Percentiles rank a stretch among this genome's conserved stretches.
phyloP scores from a whole-genome alignment of 2,888 invertebrate genomes.

The Clusia tigrina region DNA sequence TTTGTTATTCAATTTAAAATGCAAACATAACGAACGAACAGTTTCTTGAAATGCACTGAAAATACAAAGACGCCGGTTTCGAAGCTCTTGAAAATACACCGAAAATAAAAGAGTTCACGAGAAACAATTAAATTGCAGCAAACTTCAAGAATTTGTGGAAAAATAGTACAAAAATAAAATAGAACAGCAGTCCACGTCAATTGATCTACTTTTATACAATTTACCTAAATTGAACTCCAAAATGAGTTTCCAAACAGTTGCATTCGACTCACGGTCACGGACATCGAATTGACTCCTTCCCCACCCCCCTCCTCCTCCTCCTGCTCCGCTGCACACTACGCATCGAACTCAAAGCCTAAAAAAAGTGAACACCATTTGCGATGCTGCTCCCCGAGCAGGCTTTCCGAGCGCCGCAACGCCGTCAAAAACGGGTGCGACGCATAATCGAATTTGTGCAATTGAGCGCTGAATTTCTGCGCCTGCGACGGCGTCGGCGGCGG shows the following conservation, averaged over 20 bases:
- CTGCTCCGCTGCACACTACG: background rate
- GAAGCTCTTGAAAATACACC: too few species aligned
- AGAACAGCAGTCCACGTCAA: too few species aligned
- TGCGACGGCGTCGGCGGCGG: constrained; percentile 40
- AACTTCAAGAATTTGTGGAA: background rate
- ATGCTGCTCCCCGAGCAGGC: constrained; percentile 55
- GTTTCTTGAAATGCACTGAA: too few species aligned
- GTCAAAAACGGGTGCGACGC: constrained; percentile 54
- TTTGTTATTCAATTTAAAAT: too few species aligned
- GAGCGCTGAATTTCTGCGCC: constrained; percentile 43
- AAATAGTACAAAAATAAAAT: background rate
- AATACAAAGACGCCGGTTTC: too few species aligned
- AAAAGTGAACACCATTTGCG: constrained; percentile 61
- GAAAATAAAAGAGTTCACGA: too few species aligned
- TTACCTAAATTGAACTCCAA: constrained; percentile 6
- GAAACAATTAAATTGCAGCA: too few species aligned
- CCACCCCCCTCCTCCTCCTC: background rate
- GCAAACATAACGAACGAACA: too few species aligned
- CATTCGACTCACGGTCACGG: background rate
- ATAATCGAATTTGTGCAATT: constrained; percentile 54
- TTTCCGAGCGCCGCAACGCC: constrained; percentile 58
- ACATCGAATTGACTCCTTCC: too few species aligned
- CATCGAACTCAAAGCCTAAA: constrained; percentile 54
- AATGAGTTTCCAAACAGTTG: background rate
- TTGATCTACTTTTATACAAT: background rate